These are phyloP conservation scores for Ciconia boyciana DNA, from an alignment of 2,113 vertebrate species.

Conservation along the genomic window DNA sequence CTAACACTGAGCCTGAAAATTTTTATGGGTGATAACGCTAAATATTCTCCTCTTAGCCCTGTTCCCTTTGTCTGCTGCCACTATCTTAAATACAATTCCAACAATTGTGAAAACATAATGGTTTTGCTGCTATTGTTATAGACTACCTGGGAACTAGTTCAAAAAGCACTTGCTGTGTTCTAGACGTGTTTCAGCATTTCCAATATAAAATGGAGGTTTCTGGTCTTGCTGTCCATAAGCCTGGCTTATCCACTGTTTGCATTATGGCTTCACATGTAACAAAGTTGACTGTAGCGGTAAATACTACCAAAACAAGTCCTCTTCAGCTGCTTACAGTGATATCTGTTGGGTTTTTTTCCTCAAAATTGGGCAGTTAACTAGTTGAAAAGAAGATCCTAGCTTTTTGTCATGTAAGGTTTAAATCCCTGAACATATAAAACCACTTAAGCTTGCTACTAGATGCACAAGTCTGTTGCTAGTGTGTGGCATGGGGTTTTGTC, in stretches of 20 bases:
- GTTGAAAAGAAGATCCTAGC: background rate
- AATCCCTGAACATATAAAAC: background rate
- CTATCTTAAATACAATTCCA: background rate
- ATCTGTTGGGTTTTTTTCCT: background rate
- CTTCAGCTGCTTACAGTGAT: background rate
- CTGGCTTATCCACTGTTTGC: background rate
- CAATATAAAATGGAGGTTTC: background rate
- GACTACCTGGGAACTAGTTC: background rate
- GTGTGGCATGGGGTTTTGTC: background rate
- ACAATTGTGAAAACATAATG: background rate
- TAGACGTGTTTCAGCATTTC: background rate
- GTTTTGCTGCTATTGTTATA: background rate
- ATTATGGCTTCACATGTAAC: background rate
- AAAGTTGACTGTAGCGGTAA: background rate
- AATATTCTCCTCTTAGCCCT: background rate
- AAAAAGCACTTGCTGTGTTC: background rate
- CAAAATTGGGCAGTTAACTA: background rate
- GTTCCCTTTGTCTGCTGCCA: background rate
- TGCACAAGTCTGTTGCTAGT: background rate
- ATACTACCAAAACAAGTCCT: background rate
- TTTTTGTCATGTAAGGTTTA: background rate
- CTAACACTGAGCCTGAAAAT: background rate
- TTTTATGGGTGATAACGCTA: background rate
- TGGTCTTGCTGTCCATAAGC: background rate
- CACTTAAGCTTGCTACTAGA: background rate